A percentile compares a stretch with the other conserved stretches of the same genome.
phyloP scores from a whole-genome alignment of 1,140 invertebrate species.

The Kradibia gibbosae region DNA sequence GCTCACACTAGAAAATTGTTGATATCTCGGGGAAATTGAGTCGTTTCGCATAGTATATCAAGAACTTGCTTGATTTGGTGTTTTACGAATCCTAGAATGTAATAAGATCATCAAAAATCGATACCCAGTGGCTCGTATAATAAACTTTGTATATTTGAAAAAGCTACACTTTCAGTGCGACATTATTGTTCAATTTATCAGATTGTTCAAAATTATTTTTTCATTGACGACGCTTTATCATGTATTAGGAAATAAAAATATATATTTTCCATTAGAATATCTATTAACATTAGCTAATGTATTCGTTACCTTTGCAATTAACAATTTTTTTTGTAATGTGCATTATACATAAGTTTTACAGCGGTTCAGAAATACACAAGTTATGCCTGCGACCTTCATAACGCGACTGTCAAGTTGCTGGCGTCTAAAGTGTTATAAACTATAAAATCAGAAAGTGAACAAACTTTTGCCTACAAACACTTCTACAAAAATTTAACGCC shows the following conservation, averaged over 20 bases:
- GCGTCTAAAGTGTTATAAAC: slow-evolving; percentile 10
- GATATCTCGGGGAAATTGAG: slow-evolving; percentile 16
- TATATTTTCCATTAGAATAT: too few relatives aligned
- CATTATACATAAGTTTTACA: not conserved
- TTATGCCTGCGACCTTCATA: not conserved
- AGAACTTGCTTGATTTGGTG: not conserved
- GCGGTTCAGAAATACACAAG: not conserved
- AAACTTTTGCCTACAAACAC: not conserved
- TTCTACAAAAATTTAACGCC: not conserved
- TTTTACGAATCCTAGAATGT: not conserved
- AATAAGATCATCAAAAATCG: not conserved
- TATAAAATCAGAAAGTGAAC: not conserved
- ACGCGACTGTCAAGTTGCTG: not conserved
- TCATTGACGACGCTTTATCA: too few relatives aligned
- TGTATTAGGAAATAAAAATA: too few relatives aligned
- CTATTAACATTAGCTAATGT: too few relatives aligned
- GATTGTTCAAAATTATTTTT: not conserved
- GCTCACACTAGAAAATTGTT: not conserved
- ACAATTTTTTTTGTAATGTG: not conserved
- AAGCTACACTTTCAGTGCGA: not conserved
- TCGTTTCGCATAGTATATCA: not conserved
- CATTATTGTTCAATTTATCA: not conserved
- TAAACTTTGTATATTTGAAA: not conserved
- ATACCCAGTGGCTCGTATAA: not conserved
- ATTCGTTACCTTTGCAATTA: too few relatives aligned